phyloP scores from a whole-genome alignment of 2,797 vertebrate species.

The Syngnathus rostellatus region DNA sequence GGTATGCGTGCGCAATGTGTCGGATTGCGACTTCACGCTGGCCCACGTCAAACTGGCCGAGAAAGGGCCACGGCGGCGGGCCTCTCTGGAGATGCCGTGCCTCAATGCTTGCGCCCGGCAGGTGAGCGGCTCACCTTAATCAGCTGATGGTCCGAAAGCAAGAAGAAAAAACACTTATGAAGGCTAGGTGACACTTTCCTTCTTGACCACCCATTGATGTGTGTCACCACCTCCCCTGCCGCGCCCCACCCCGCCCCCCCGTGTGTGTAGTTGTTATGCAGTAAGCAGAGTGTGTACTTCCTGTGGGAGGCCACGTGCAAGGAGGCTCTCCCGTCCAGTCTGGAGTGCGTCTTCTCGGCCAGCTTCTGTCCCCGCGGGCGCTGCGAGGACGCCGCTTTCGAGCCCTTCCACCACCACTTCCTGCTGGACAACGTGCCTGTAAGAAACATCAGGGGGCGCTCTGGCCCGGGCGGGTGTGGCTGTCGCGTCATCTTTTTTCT shows the following conservation, averaged over 20 bases:
- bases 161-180: not conserved
- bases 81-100: constrained; percentile 69
- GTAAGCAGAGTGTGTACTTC: constrained; percentile 85
- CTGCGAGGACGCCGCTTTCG: constrained; percentile 65
- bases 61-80: constrained; percentile 48
- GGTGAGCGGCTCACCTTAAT: constrained; percentile 56
- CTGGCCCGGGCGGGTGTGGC: no score
- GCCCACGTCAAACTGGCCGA: constrained; percentile 74
- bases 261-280: constrained; percentile 72
- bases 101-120: constrained; percentile 75
- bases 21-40: constrained; percentile 81
- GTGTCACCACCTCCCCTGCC: no score
- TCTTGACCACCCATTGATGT: not conserved
- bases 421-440: constrained; percentile 81
- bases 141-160: not conserved
- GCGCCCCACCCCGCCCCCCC: not conserved
- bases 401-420: constrained; percentile 86
- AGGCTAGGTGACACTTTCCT: no score
- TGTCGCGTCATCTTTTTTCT: no score
- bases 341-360: constrained; percentile 81
- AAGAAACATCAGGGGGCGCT: constrained; percentile 41
- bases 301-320: constrained; percentile 90
- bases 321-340: constrained; percentile 70
- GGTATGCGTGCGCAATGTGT: constrained; percentile 88
- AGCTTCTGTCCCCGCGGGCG: constrained; percentile 71